Evolutionary conservation across 2,888 invertebrate genomes (phyloP), one percentile per base, ranked within the genome.

Genomic region (Himalopsyche kuldschensis): DNA sequence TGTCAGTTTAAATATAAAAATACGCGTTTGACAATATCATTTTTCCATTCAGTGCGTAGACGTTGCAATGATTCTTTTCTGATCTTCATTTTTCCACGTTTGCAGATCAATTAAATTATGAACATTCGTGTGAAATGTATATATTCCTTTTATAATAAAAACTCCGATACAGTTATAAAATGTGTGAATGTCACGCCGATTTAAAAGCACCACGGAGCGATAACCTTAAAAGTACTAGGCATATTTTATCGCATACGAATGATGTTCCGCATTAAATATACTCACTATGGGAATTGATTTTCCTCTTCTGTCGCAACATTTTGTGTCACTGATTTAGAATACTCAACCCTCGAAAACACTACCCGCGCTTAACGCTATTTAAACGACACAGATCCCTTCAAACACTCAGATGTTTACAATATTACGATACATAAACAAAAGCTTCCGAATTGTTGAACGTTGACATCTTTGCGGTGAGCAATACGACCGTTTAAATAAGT

Each of bases 251-350:
- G 35, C 24, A 32, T 41, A 41, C 32, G 17, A 20, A 46, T 27
- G 27, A 79, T 27, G n/a, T 79, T 79, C 47, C 24, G 47, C 30
- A 47, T 77, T 15, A 55, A 41, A 41, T 41, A 41, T 31, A 84
- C 85, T 85, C 55, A 85, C 85, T 82, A 4, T 84, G 85, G 27
- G 85, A 85, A 69, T 82, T 81, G 75, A 84, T 84, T 85, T 85
- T 84, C 31, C 75, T 81, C 47, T 83, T 82, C 6, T 79, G 81
- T 17, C 84, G 84, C 35, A 84, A 27, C 85, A 85, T 85, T 20
- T 77, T 82, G 55, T 79, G 77, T 46, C 69, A 48, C 46, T 30
- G 47, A 24, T 4, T 27, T 78, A 20, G 8, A 24, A 8, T 55
- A 20, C 20, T 10, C 55, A 24, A 20, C 10, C 55, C 55, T 55